phyloP scores from a whole-genome alignment of 64 coral and sea anemone species.

The Stylophora pistillata region DNA sequence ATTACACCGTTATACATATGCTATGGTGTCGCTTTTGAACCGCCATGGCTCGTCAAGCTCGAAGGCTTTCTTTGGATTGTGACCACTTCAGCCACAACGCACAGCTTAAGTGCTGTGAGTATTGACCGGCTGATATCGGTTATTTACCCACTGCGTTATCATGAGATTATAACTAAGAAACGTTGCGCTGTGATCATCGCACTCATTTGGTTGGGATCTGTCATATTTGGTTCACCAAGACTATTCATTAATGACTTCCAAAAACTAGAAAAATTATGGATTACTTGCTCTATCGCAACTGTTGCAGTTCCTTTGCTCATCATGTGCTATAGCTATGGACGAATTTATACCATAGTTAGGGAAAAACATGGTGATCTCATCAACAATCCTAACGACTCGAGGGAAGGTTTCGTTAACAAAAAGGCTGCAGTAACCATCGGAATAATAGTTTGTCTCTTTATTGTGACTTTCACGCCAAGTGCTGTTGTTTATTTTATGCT shows the following conservation, averaged over 20 bases:
- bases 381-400: background rate
- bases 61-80: background rate
- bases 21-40: background rate
- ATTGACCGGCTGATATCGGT: slow-evolving; percentile 1
- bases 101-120: slow-evolving; percentile 15
- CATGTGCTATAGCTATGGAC: background rate
- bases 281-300: slow-evolving; percentile 1
- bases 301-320: background rate
- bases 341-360: background rate
- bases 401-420: background rate
- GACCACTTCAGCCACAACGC: background rate
- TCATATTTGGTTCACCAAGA: background rate
- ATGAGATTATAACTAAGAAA: background rate
- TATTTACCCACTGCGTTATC: background rate
- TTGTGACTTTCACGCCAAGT: background rate
- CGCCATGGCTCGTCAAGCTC: background rate
- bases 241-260: background rate
- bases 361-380: background rate
- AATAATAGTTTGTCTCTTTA: slow-evolving; percentile 1
- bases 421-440: slow-evolving; percentile 2
- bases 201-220: slow-evolving; percentile 13
- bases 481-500: slow-evolving; percentile 6
- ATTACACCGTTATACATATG: background rate
- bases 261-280: background rate
- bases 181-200: background rate